Base-by-base conservation (phyloP, 2,888 invertebrate species). In the Eupithecia tripunctaria region DNA sequence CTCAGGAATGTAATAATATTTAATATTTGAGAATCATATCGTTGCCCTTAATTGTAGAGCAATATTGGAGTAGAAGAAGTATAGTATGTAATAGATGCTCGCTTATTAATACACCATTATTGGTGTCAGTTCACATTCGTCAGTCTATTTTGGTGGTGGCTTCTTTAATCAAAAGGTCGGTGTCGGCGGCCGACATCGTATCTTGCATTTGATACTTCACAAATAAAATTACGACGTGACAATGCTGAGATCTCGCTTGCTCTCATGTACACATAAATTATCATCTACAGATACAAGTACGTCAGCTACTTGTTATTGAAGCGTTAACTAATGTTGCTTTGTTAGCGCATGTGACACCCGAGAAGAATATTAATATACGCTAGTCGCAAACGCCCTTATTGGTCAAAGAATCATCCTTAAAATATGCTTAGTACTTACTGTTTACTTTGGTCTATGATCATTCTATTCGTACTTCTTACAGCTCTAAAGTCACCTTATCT, bases 301-400 rank as follows among this genome's bases (percentile, higher is more conserved):
- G 69, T 70, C 38, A 77, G 62, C 47, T 65, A 70, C 66, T 75
- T 71, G 65, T 73, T 72, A 67, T 68, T 68, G 76, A 75, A 69
- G 71, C 70, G 72, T 74, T 68, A 71, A 74, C 74, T 76, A 76
- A 81, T 82, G 82, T 80, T 74, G 79, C 84, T 84, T 85, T 85
- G 84, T 85, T 81, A 81, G 78, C 79, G 81, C 82, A 82, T 78
- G 80, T 77, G 82, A 82, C 80, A 86, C 86, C 81, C 77, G 84
- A 81, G 76, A 71, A 80, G 86, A 84, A 88, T 89, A 87, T 81
- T 84, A 86, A 88, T 85, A 81, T 80, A 82, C 82, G 82, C 73
- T 82, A 86, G 87, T 84, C 83, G 83, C 84, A 84, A 86, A 82
- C 79, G 75, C 79, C 74, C 71, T 79, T 81, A 84, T 83, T 83